Evolutionary conservation across 2,797 vertebrate genomes (phyloP).

Genomic region (Tamandua tetradactyla): DNA sequence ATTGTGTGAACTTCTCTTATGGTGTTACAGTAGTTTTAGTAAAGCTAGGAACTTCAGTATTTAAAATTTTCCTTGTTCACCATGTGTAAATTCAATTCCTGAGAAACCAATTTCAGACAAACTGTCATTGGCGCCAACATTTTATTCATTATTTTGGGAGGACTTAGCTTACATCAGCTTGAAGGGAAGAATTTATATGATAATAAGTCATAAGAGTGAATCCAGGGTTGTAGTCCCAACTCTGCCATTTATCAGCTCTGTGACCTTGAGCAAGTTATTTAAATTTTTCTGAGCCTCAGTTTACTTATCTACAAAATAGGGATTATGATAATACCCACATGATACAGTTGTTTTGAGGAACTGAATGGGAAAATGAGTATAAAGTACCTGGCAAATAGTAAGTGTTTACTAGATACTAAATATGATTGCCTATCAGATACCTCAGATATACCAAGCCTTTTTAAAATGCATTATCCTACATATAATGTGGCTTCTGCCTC

Average conservation of each 20-base stretch:
- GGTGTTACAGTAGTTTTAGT: neutral
- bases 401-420: neutral
- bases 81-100: neutral
- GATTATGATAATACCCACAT: neutral
- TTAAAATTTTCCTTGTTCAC: neutral
- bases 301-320: neutral
- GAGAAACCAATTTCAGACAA: neutral
- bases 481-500: neutral
- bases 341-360: neutral
- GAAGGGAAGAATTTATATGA: neutral
- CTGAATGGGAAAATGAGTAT: constrained; percentile 4
- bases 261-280: neutral
- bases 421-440: neutral
- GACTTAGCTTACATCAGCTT: neutral
- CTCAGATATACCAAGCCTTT: neutral
- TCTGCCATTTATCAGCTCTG: neutral
- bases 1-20: neutral
- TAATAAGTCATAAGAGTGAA: neutral
- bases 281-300: neutral
- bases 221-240: neutral
- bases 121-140: neutral
- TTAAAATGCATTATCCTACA: neutral
- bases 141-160: neutral
- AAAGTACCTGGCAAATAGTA: neutral
- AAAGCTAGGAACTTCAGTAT: neutral